These are phyloP conservation scores for Conomelus anceps DNA, from an alignment of 2,888 invertebrate genomes.

Conservation along the genomic window DNA sequence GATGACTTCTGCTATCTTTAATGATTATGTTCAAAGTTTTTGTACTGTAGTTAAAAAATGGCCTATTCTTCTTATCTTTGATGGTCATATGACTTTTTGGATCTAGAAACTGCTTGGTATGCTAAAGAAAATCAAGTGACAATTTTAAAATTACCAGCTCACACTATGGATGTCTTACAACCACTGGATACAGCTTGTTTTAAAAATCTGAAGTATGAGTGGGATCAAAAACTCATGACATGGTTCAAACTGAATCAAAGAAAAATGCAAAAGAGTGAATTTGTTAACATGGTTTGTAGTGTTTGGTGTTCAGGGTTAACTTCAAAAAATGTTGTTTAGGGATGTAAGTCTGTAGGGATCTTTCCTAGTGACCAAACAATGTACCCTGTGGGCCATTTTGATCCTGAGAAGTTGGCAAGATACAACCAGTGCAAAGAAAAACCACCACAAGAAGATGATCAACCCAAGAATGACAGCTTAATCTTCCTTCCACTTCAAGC, in stretches of 20 bases:
- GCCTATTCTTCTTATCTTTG: slow-evolving; percentile 37
- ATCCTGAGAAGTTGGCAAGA: slow-evolving; percentile 1
- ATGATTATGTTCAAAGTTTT: slow-evolving; percentile 34
- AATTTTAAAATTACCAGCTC: slow-evolving; percentile 38
- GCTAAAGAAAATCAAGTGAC: slow-evolving; percentile 31
- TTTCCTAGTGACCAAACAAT: not conserved
- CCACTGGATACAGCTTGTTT: slow-evolving; percentile 21
- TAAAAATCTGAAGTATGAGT: slow-evolving; percentile 8
- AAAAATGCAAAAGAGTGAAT: slow-evolving; percentile 7
- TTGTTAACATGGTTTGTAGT: not conserved
- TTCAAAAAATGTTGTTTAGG: not conserved
- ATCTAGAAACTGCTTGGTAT: slow-evolving; percentile 33
- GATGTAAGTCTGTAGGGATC: not conserved
- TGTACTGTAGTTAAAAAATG: slow-evolving; percentile 30
- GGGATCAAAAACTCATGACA: not conserved
- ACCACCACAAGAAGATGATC: too few relatives aligned
- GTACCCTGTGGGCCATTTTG: slow-evolving; percentile 3
- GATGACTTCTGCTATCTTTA: slow-evolving; percentile 38
- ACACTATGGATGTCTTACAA: slow-evolving; percentile 27
- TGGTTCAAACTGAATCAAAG: slow-evolving; percentile 11
- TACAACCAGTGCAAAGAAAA: too few relatives aligned
- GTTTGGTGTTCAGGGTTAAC: not conserved
- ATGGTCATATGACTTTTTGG: slow-evolving; percentile 37
- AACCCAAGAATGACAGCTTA: too few relatives aligned
- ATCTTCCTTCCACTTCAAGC: too few relatives aligned